phyloP scores from a whole-genome alignment of 2,888 invertebrate genomes.

The Calliopum simillimum region DNA sequence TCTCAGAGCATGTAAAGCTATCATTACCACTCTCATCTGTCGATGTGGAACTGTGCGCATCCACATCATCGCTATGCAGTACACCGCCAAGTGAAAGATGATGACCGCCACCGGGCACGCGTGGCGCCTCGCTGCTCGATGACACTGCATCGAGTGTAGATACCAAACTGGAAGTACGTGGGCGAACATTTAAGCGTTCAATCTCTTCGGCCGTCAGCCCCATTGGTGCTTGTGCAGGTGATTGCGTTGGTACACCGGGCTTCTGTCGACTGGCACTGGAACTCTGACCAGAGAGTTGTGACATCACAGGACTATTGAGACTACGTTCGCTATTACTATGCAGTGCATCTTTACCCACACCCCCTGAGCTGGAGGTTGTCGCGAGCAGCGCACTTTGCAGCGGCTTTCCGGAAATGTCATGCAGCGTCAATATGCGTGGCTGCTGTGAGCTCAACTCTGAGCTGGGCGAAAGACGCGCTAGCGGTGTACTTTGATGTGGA shows the following conservation, averaged over 20 bases:
- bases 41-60: constrained; percentile 82
- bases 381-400: constrained; percentile 89
- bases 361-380: constrained; percentile 89
- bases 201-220: constrained; percentile 94
- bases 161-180: constrained; percentile 89
- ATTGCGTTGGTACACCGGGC: constrained; percentile 76
- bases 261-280: constrained; percentile 83
- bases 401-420: constrained; percentile 94
- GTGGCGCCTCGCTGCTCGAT: constrained; percentile 84
- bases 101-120: constrained; percentile 75
- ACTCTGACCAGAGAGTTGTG: constrained; percentile 88
- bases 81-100: constrained; percentile 72
- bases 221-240: constrained; percentile 79
- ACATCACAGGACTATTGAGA: constrained; percentile 92
- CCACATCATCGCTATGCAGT: constrained; percentile 79
- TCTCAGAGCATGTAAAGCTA: constrained; percentile 97
- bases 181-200: constrained; percentile 87
- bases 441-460: constrained; percentile 92
- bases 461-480: constrained; percentile 90
- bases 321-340: constrained; percentile 93
- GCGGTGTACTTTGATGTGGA: constrained; percentile 89
- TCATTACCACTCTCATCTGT: constrained; percentile 96
- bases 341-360: constrained; percentile 87
- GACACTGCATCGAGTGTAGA: constrained; percentile 95
- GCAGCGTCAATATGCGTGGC: constrained; percentile 90